Conservation (phyloP, 1,140 invertebrate genomes). For the Nebria ingens region DNA sequence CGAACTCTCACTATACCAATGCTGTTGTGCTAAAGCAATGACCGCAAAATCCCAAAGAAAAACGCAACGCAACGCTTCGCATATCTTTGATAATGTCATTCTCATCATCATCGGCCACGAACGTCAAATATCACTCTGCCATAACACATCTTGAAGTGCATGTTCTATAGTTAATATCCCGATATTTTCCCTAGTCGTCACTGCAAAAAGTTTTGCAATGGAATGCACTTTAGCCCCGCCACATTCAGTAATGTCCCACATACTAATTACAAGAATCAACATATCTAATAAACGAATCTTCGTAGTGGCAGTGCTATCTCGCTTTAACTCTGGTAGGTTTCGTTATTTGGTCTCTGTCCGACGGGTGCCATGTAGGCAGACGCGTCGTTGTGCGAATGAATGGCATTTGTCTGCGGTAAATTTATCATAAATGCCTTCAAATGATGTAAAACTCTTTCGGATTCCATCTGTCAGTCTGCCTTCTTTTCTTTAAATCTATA, state of each 20-base stretch:
- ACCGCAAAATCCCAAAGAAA: neutral
- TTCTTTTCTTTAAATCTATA: neutral
- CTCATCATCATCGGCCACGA: neutral
- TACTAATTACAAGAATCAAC: slow-evolving; percentile 5
- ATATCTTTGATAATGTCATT: neutral
- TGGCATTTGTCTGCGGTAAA: slow-evolving; percentile 5
- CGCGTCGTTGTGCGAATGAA: neutral
- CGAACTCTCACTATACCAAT: too few species aligned
- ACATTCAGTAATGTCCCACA: slow-evolving; percentile 8
- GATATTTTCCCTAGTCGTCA: neutral
- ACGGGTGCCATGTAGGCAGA: neutral
- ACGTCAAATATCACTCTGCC: too few species aligned
- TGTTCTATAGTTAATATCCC: too few species aligned
- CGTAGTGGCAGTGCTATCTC: neutral
- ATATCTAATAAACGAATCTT: neutral
- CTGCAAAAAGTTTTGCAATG: neutral
- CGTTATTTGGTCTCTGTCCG: neutral
- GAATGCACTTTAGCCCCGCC: slow-evolving; percentile 6
- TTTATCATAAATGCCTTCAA: slow-evolving; percentile 5
- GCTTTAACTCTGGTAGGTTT: neutral
- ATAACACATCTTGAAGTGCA: too few species aligned
- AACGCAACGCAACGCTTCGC: neutral
- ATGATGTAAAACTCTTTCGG: slow-evolving; percentile 6
- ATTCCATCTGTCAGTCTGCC: slow-evolving; percentile 1
- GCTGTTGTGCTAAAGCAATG: neutral